Base-by-base conservation (phyloP, 2,113 vertebrate species). In the Hydropotes inermis region DNA sequence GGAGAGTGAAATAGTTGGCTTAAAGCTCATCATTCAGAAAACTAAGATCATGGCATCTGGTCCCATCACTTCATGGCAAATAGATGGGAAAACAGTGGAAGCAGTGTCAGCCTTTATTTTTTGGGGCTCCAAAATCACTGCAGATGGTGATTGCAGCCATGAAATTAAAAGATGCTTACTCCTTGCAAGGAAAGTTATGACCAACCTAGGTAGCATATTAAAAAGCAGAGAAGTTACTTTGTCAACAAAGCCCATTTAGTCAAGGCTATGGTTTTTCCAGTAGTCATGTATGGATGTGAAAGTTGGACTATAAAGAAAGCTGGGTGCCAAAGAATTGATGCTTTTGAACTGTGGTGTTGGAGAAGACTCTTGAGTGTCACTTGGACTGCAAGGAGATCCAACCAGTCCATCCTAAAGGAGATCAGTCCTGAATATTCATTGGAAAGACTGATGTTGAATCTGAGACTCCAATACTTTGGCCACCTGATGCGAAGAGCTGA, bases 31-130 rank as follows among this genome's bases (percentile, higher is more conserved):
- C 60, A 15, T 33, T 33, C 28, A 61, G 60, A 15, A 61, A 61
- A 7, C 3, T 30, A 61, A 61, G 14, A 61, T 61, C 14, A 61
- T 61, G 6, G 6, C 60, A 33, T 61, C 14, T 0, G 0, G 14
- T 61, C 28, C 60, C 6, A 1, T 33, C 28, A 33, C 6, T 61
- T 16, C 60, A 61, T 61, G 30, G 30, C 0, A 61, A 1, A 61
- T 61, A 61, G 28, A 61, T 61, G 14, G 30, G 14, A 16, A 55
- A 55, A 55, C 54, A 55, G 54, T 55, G 54, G 60, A 16, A 16
- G 16, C 6, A 30, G 60, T 30, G 60, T 1, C 60, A 16, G 28
- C 15, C 13, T 61, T 61, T 30, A 61, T 30, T 33, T 61, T 61
- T 0, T 0, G 0, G 60, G 60, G 60, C 60, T 61, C 3, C 14